A percentile compares a stretch with the other conserved stretches of the same genome.
phyloP scores from a whole-genome alignment of 2,113 vertebrate species.

The Charadrius vociferus region DNA sequence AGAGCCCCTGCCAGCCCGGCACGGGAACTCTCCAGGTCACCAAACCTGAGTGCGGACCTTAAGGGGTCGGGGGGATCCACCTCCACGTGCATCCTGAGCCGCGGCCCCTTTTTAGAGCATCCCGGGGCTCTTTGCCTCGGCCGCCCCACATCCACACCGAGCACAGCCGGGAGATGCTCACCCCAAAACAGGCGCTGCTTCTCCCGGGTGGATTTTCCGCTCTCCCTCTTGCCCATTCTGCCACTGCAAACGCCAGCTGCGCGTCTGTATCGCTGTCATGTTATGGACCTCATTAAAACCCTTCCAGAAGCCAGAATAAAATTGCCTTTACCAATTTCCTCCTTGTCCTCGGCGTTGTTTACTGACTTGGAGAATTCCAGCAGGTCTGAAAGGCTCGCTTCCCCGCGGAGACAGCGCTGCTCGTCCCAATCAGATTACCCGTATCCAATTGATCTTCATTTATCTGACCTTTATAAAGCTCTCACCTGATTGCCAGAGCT shows the following conservation, averaged over 20 bases:
- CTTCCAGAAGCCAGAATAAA: not conserved
- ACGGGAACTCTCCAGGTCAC: not conserved
- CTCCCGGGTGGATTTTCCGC: not conserved
- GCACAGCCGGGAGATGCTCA: not conserved
- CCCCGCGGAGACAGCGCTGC: not conserved
- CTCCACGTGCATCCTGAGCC: fast-evolving
- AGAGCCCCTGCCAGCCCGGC: not conserved
- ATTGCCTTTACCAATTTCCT: slow-evolving; percentile 38
- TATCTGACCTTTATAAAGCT: not conserved
- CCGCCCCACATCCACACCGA: fast-evolving
- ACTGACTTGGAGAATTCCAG: slow-evolving; percentile 24
- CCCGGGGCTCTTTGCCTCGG: not conserved
- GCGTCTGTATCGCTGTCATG: fast-evolving
- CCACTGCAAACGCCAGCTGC: not conserved
- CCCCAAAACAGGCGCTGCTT: fast-evolving
- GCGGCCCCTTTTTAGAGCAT: fast-evolving
- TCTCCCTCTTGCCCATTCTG: fast-evolving
- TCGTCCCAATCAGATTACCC: not conserved
- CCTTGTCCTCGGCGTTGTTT: not conserved
- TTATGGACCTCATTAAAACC: not conserved
- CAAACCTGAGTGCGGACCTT: fast-evolving
- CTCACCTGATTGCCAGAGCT: not conserved
- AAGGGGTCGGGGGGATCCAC: not conserved
- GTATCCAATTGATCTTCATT: not conserved
- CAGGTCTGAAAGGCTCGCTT: not conserved